Evolutionary conservation across 2,888 invertebrate species (phyloP).

Genomic region (Tetranychus piercei): DNA sequence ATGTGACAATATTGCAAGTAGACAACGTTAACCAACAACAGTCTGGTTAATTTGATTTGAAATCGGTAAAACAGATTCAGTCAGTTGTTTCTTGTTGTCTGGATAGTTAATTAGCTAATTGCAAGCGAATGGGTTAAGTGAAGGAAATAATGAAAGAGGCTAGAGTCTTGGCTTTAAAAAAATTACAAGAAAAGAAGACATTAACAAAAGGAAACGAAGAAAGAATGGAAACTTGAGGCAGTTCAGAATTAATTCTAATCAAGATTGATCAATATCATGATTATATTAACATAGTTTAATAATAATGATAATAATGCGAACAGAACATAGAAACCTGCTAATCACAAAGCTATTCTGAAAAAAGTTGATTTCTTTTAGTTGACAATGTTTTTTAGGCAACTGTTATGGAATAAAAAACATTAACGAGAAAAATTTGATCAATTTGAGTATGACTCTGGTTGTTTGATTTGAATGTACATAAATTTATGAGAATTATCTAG

Average conservation of each 20-base stretch:
- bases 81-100: neutral
- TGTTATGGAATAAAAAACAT: no score
- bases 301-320: no score
- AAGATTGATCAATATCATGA: neutral
- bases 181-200: neutral
- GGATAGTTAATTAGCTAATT: neutral
- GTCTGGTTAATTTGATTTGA: neutral
- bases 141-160: neutral
- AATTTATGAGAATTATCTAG: no score
- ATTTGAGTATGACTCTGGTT: no score
- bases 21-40: neutral
- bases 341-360: no score
- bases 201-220: neutral
- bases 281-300: neutral
- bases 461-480: no score
- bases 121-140: neutral
- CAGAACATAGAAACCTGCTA: no score
- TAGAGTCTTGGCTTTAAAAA: neutral
- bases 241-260: neutral
- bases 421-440: no score
- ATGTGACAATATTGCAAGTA: neutral
- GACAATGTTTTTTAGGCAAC: no score
- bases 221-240: neutral
- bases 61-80: no score
- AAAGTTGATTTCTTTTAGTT: no score